These are phyloP conservation scores for Tinea semifulvella DNA, from an alignment of 2,888 invertebrate genomes.

Conservation along the genomic window DNA sequence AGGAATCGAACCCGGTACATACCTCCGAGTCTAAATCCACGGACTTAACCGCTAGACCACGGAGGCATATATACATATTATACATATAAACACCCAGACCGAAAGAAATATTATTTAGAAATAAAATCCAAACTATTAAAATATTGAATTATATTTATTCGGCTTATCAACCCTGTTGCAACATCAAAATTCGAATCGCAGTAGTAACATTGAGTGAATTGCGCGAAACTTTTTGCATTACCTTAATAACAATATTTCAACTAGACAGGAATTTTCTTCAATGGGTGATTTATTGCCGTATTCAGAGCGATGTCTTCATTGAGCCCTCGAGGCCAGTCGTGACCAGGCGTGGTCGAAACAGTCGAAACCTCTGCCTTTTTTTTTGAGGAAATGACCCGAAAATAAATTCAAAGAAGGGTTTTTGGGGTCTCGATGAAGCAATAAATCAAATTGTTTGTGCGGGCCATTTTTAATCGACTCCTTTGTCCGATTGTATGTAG, in stretches of 20 bases:
- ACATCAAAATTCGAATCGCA: neutral
- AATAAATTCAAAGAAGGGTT: slow-evolving; percentile 36
- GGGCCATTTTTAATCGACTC: slow-evolving; percentile 17
- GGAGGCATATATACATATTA: too few species aligned
- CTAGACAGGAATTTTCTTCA: slow-evolving; percentile 35
- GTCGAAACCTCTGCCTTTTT: slow-evolving; percentile 19
- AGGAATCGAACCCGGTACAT: too few species aligned
- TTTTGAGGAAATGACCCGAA: slow-evolving; percentile 39
- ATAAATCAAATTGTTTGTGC: slow-evolving; percentile 58
- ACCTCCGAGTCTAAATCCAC: too few species aligned
- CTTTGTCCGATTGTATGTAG: slow-evolving; percentile 9
- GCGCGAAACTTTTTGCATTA: neutral
- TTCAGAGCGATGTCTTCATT: slow-evolving; percentile 57
- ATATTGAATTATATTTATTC: too few species aligned
- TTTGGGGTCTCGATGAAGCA: slow-evolving; percentile 41
- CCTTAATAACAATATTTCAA: slow-evolving; percentile 34
- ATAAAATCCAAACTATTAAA: too few species aligned
- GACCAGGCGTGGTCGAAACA: slow-evolving; percentile 45
- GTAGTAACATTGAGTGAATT: neutral
- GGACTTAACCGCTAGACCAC: too few species aligned
- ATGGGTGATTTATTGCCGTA: slow-evolving; percentile 49
- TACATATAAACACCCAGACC: too few species aligned
- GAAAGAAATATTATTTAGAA: too few species aligned
- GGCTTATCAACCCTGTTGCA: too few species aligned
- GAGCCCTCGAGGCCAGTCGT: slow-evolving; percentile 52